Conservation (phyloP, 2,797 vertebrate species). For the Lacerta bilineata region DNA sequence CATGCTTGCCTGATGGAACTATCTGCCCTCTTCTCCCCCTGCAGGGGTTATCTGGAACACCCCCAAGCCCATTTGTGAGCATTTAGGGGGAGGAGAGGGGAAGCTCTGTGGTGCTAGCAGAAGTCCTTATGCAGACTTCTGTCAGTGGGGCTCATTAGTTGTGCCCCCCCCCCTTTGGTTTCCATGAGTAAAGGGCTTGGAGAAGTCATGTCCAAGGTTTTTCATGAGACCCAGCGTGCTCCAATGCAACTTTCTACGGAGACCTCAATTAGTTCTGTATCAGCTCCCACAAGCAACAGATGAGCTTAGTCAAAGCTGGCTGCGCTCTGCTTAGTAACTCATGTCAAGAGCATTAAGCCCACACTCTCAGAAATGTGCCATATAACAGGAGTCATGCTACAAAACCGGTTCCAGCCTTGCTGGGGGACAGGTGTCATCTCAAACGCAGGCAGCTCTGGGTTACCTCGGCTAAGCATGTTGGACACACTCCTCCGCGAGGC, state of each 20-base stretch:
- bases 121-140: no score
- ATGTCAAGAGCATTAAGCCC: neutral
- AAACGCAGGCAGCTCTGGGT: neutral
- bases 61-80: neutral
- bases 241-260: neutral
- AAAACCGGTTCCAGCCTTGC: conserved; percentile 14
- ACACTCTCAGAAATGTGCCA: neutral
- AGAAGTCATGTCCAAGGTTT: neutral
- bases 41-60: neutral
- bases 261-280: neutral
- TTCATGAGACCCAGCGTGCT: neutral
- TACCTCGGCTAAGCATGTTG: neutral
- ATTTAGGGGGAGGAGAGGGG: neutral
- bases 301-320: neutral
- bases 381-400: neutral
- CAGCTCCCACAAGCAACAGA: neutral
- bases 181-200: neutral
- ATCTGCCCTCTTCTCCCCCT: no score
- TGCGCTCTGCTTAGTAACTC: neutral
- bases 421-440: neutral
- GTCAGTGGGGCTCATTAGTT: no score
- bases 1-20: no score
- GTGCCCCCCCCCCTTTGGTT: neutral
- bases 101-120: no score
- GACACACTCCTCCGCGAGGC: conserved; percentile 3